phyloP scores from a whole-genome alignment of 2,797 vertebrate genomes.

The Sebastes oblongus region DNA sequence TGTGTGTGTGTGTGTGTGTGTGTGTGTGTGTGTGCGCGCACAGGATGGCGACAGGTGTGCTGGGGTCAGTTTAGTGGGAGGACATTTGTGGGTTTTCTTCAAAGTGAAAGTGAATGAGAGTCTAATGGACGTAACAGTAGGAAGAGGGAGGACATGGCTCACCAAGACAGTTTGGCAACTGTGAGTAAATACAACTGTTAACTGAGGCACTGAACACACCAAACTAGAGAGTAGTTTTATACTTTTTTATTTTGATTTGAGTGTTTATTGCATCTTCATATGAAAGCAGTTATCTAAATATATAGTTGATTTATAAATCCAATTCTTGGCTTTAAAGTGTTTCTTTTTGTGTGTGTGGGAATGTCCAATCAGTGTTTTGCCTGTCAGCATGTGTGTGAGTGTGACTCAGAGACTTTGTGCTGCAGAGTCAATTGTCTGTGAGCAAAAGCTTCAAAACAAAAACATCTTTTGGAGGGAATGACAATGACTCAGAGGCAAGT shows the following conservation, averaged over 20 bases:
- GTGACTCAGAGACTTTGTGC: slow-evolving; percentile 20
- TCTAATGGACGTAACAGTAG: neutral
- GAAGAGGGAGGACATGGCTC: slow-evolving; percentile 19
- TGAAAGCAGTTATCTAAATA: neutral
- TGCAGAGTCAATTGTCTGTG: slow-evolving; percentile 20
- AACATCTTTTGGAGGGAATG: neutral
- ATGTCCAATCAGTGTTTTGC: neutral
- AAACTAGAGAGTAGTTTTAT: neutral
- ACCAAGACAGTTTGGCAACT: slow-evolving; percentile 8
- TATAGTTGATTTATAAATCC: neutral
- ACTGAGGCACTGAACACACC: neutral
- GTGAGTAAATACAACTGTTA: slow-evolving; percentile 18
- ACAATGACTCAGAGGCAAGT: slow-evolving; percentile 13
- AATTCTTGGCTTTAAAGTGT: neutral
- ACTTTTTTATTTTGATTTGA: neutral
- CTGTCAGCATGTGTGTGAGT: neutral
- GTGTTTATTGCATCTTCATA: neutral
- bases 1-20: neutral
- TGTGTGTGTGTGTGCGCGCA: too few relatives aligned
- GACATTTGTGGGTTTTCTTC: slow-evolving; percentile 23
- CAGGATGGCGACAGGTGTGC: neutral
- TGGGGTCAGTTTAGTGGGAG: slow-evolving; percentile 24
- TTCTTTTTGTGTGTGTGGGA: neutral
- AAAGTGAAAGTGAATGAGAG: slow-evolving; percentile 26
- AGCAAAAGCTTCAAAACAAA: slow-evolving; percentile 6